These are phyloP conservation scores for Pomacea maculata DNA, from an alignment of 1,140 invertebrate species.

Conservation along the genomic window DNA sequence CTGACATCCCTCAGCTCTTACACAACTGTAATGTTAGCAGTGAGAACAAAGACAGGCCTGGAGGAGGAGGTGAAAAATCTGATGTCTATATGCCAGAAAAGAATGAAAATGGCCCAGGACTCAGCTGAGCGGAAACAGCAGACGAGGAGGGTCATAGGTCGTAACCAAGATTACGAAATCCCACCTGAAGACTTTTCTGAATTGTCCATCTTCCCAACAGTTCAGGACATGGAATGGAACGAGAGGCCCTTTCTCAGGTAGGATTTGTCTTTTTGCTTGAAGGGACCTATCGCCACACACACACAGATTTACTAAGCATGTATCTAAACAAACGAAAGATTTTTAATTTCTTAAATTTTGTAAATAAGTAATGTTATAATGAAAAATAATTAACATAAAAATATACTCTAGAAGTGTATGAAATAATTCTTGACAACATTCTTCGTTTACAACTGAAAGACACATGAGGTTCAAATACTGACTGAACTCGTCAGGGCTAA, in stretches of 20 bases:
- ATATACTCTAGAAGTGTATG: too few relatives aligned
- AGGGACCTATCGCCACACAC: too few relatives aligned
- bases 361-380: too few relatives aligned
- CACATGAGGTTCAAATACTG: background rate
- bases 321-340: too few relatives aligned
- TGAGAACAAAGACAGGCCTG: constrained; percentile 4
- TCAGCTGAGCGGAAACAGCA: too few relatives aligned
- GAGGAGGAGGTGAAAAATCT: background rate
- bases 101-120: background rate
- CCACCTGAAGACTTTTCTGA: constrained; percentile 56
- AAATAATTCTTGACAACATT: too few relatives aligned
- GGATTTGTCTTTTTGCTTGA: background rate
- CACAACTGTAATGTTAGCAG: background rate
- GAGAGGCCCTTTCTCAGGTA: constrained; percentile 55
- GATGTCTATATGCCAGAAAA: background rate
- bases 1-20: background rate
- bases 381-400: too few relatives aligned
- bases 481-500: constrained; percentile 69
- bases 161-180: constrained; percentile 4
- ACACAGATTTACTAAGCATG: too few relatives aligned
- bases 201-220: constrained; percentile 50
- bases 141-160: background rate
- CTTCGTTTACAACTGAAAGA: too few relatives aligned
- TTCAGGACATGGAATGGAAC: constrained; percentile 44
- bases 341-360: too few relatives aligned